These are phyloP conservation scores for Anser brachyrhynchus DNA, from an alignment of 2,113 vertebrate genomes.

Conservation along the genomic window DNA sequence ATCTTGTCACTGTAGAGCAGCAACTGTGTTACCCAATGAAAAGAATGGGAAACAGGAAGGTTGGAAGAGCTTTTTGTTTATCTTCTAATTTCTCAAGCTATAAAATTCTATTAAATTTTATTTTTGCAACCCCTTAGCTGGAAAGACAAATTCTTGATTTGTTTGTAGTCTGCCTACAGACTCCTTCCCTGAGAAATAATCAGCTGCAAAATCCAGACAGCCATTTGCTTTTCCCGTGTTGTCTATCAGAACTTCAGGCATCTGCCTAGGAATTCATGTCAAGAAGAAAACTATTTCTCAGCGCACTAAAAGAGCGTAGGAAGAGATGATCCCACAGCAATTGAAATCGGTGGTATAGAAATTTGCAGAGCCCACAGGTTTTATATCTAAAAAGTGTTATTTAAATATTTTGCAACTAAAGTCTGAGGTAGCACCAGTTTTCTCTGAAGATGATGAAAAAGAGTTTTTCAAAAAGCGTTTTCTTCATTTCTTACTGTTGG, in stretches of 20 bases:
- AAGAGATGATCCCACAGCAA: not conserved
- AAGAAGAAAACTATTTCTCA: not conserved
- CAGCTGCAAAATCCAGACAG: not conserved
- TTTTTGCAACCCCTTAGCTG: not conserved
- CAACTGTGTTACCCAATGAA: not conserved
- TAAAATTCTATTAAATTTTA: not conserved
- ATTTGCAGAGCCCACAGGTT: not conserved
- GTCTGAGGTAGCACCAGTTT: not conserved
- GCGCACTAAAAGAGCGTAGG: not conserved
- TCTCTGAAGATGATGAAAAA: not conserved
- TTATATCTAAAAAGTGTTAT: not conserved
- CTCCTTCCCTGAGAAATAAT: not conserved
- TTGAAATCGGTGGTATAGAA: not conserved
- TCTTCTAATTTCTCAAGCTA: not conserved
- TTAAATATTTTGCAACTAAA: not conserved
- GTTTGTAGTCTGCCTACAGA: not conserved
- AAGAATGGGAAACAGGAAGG: not conserved
- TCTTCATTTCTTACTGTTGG: not conserved
- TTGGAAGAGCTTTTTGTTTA: not conserved
- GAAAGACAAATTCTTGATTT: not conserved
- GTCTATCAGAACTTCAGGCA: not conserved
- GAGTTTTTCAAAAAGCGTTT: not conserved
- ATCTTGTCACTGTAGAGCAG: slow-evolving; percentile 15
- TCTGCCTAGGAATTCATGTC: not conserved
- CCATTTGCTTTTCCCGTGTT: not conserved